Evolutionary conservation across 2,797 vertebrate genomes (phyloP), one percentile per base, ranked within the genome.

Genomic region (Melanotaenia maccullochi): DNA sequence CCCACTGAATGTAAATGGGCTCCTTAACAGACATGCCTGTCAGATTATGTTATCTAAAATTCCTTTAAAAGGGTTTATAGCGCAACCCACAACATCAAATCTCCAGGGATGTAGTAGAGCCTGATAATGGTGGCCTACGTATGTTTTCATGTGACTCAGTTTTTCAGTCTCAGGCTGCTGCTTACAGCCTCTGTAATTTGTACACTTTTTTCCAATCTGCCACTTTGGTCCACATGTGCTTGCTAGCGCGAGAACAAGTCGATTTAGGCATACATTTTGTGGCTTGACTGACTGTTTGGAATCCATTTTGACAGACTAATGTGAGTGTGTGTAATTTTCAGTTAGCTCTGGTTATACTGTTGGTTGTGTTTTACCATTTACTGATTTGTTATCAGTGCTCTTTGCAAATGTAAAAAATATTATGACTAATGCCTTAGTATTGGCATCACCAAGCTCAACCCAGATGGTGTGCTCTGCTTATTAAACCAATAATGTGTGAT

Each of bases 1-100:
- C 84, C 86, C 76, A 85, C 89, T 82, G 60, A 68, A 82, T 82
- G 73, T 77, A 85, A 85, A 91, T 79, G 70, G 65, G 47, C 77
- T 86, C 52, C 69, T 68, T 82, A 86, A 87, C 75, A 85, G 81
- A 87, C 79, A 85, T 68, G 81, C 76, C 75, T 92, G 86, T 91
- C 86, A 87, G 75, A 76, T 87, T 72, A 79, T 60, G 83, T 91
- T 88, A 87, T 65, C 83, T 81, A 73, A 78, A 79, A 66, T 75
- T 77, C 71, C 81, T 75, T 81, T 88, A 79, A 85, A 65, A 73
- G 30, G 68, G 72, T 64, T 61, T 68, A 56, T 67, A 68, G 63
- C 2, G 11, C 82, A 73, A 44, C 84, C 76, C 84, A 89, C 86
- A 76, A 72, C 82, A 76, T 77, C 49, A 12, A 68, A 72, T 84